A percentile compares a stretch with the other conserved stretches of the same genome.
phyloP scores from a whole-genome alignment of 2,888 invertebrate genomes.

The Brachyptera putata region DNA sequence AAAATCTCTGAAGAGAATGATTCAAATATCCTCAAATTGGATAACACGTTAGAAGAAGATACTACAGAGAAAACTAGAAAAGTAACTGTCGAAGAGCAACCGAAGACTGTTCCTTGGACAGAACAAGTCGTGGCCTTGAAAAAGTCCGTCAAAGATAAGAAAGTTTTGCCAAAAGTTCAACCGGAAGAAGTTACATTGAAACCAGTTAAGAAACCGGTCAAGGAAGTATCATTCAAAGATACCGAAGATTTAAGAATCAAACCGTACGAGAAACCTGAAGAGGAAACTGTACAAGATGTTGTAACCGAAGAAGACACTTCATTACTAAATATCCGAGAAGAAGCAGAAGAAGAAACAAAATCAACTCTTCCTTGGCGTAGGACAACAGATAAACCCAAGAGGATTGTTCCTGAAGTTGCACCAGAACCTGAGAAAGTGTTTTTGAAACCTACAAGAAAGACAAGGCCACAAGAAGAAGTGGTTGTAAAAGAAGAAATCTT shows the following conservation, averaged over 20 bases:
- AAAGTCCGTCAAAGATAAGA: slow-evolving; percentile 44
- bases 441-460: slow-evolving; percentile 25
- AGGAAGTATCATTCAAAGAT: slow-evolving; percentile 10
- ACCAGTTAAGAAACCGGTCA: slow-evolving; percentile 37
- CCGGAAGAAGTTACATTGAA: slow-evolving; percentile 52
- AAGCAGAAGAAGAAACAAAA: background rate
- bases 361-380: slow-evolving; percentile 26
- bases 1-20: slow-evolving; percentile 3
- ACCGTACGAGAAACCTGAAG: slow-evolving; percentile 16
- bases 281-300: background rate
- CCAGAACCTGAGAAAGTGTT: slow-evolving; percentile 23
- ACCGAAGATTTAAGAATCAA: slow-evolving; percentile 1
- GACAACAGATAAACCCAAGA: slow-evolving; percentile 34
- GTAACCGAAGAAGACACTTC: background rate
- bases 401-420: slow-evolving; percentile 1
- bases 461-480: slow-evolving; percentile 23
- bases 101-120: slow-evolving; percentile 31
- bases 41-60: slow-evolving; percentile 6
- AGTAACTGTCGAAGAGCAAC: slow-evolving; percentile 40
- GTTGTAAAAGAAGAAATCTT: slow-evolving; percentile 13
- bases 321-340: background rate
- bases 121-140: slow-evolving; percentile 38
- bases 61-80: background rate
- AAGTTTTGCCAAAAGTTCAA: slow-evolving; percentile 44
- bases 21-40: background rate